Base-by-base conservation (phyloP, 2,888 invertebrate species). In the Chalcis sispes region DNA sequence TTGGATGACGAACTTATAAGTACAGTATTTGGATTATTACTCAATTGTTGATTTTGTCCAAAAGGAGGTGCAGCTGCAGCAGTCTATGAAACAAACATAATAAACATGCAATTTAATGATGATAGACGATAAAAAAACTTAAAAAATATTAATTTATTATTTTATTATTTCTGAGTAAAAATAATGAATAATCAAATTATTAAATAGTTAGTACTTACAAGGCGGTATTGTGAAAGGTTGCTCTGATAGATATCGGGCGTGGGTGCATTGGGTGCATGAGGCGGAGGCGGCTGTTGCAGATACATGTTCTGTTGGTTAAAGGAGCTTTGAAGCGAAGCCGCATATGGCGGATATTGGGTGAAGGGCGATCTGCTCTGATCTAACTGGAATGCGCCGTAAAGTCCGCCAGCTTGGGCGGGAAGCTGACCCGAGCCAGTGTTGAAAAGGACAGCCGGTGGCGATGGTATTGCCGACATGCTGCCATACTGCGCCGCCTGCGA, bases 1-100 rank as follows among this genome's bases (percentile, higher is more conserved):
- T 96, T 96, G 75, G 96, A 95, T 72, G 95, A 94, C 79, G 96
- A 95, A 48, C 96, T 95, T 81, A 96, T 96, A 83, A 97, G 92
- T 82, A 97, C 95, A 20, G 96, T 96, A 85, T 94, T 96, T 64
- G 95, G 96, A 88, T 94, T 96, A 86, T 93, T 95, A 79, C 92
- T 91, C 81, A 95, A 91, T 85, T 94, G 94, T 83, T 95, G 95
- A 65, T 94, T 94, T 86, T 95, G 95, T 20, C 94, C 94, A 85
- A 94, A 95, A 15, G 94, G 93, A 29, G 93, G 92, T 54, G 92
- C 93, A 48, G 87, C 87, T 2, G 88, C 86, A 15, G 89, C 83
- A 23, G 88, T 87, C 89, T 89, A 72, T 54, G 1, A 42, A n/a
- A 54, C 18, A 15, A 23, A 4, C 15, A n/a, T n/a, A n/a, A n/a